A percentile compares a stretch with the other conserved stretches of the same genome.
These are phyloP conservation scores for Typhlichthys eigenmanni DNA, from an alignment of 2,797 vertebrate genomes.

Conservation along the genomic window DNA sequence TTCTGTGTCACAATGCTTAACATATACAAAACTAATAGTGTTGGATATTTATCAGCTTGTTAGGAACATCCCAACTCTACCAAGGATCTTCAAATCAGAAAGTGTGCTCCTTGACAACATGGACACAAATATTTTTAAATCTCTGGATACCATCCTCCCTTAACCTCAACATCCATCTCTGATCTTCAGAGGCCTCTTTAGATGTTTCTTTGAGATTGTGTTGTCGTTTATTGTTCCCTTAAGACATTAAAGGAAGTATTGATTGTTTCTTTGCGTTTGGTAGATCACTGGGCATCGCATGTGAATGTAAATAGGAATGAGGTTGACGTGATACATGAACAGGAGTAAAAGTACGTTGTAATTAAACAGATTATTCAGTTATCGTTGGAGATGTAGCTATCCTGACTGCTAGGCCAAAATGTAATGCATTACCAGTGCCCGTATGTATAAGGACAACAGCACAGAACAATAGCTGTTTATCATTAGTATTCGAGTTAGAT, in stretches of 20 bases:
- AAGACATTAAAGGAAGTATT: conserved; percentile 11
- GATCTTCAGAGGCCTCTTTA: too few species aligned
- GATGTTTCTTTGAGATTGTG: conserved; percentile 16
- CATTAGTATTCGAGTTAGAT: conserved; percentile 44
- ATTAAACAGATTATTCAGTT: conserved; percentile 58
- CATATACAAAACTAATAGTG: too few species aligned
- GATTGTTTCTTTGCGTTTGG: conserved; percentile 43
- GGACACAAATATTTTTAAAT: too few species aligned
- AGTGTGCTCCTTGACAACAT: too few species aligned
- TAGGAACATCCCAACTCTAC: too few species aligned
- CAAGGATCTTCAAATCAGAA: too few species aligned
- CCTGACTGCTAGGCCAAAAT: conserved; percentile 59
- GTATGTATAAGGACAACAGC: conserved; percentile 29
- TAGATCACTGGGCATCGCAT: conserved; percentile 43
- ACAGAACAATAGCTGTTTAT: conserved; percentile 54
- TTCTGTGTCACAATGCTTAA: too few species aligned
- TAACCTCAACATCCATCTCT: too few species aligned
- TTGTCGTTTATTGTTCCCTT: conserved; percentile 7
- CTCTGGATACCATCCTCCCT: too few species aligned
- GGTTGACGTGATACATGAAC: conserved; percentile 26
- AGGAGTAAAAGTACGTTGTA: conserved; percentile 56
- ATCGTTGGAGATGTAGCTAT: conserved; percentile 55
- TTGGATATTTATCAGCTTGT: too few species aligned
- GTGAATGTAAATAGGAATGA: conserved; percentile 40
- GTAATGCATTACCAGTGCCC: conserved; percentile 41